These are phyloP conservation scores for Florisuga fusca DNA, from an alignment of 2,797 vertebrate species.

Conservation along the genomic window DNA sequence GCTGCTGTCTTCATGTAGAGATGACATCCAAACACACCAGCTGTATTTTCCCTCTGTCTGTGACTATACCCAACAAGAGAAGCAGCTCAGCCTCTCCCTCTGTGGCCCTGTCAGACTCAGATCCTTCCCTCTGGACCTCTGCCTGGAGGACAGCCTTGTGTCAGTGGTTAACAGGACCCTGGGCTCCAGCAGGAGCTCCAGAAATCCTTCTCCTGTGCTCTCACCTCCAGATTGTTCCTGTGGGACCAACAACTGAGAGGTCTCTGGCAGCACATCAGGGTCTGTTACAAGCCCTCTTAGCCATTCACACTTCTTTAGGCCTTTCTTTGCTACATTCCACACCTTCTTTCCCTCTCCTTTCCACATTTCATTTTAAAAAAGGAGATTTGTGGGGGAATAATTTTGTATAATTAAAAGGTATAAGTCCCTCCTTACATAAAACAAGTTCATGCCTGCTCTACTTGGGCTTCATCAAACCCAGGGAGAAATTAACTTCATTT, in stretches of 20 bases:
- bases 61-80: neutral
- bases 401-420: neutral
- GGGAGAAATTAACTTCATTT: neutral
- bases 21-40: neutral
- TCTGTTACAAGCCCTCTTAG: neutral
- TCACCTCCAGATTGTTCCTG: neutral
- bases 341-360: rapidly evolving
- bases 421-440: neutral
- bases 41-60: neutral
- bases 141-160: neutral
- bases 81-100: neutral
- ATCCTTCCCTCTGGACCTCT: neutral
- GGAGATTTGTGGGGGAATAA: no score
- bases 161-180: rapidly evolving
- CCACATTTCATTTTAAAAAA: neutral
- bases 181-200: neutral
- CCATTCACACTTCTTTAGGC: neutral
- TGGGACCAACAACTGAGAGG: neutral
- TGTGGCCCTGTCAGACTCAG: no score
- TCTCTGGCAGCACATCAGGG: no score
- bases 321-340: neutral
- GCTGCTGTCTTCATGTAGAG: neutral
- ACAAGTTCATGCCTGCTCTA: neutral
- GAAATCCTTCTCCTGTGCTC: neutral
- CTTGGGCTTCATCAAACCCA: neutral